Percentiles rank a stretch among this genome's conserved stretches.
Evolutionary conservation across 2,888 invertebrate species (phyloP).

Genomic region (Epirrhoe tristata): DNA sequence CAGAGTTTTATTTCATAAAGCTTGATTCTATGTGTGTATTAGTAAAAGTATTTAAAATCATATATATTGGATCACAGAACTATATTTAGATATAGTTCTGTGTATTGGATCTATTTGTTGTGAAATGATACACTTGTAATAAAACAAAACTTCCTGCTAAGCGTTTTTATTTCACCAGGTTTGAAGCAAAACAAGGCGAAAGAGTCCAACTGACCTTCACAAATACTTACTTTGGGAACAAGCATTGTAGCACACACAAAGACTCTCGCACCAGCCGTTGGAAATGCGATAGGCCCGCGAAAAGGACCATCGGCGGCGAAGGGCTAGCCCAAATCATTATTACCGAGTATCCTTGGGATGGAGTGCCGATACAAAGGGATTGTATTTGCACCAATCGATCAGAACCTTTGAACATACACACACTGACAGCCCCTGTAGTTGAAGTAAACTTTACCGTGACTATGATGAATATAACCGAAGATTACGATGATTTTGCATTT

Average conservation of each 20-base stretch:
- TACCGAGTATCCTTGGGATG: slow-evolving; percentile 89
- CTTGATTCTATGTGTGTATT: no score
- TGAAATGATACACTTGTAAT: no score
- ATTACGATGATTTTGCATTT: slow-evolving; percentile 92
- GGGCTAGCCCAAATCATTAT: slow-evolving; percentile 87
- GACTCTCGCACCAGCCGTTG: slow-evolving; percentile 89
- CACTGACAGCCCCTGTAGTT: slow-evolving; percentile 89
- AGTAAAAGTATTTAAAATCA: no score
- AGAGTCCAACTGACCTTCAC: slow-evolving; percentile 89
- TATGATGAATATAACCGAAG: slow-evolving; percentile 92
- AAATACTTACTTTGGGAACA: slow-evolving; percentile 89
- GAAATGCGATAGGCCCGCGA: slow-evolving; percentile 87
- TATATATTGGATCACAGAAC: no score
- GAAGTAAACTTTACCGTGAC: slow-evolving; percentile 91
- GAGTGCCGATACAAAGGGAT: slow-evolving; percentile 88
- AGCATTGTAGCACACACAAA: slow-evolving; percentile 87
- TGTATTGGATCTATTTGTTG: no score
- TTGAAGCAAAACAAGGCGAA: slow-evolving; percentile 89
- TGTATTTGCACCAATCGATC: slow-evolving; percentile 90
- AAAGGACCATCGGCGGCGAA: slow-evolving; percentile 76
- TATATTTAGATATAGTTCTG: no score
- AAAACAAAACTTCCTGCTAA: background rate
- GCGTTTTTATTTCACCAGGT: slow-evolving; percentile 65
- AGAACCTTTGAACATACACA: slow-evolving; percentile 87
- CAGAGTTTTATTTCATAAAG: no score